A percentile compares a stretch with the other conserved stretches of the same genome.
Evolutionary conservation across 1,140 invertebrate species (phyloP).

Genomic region (Drosophila nannoptera): DNA sequence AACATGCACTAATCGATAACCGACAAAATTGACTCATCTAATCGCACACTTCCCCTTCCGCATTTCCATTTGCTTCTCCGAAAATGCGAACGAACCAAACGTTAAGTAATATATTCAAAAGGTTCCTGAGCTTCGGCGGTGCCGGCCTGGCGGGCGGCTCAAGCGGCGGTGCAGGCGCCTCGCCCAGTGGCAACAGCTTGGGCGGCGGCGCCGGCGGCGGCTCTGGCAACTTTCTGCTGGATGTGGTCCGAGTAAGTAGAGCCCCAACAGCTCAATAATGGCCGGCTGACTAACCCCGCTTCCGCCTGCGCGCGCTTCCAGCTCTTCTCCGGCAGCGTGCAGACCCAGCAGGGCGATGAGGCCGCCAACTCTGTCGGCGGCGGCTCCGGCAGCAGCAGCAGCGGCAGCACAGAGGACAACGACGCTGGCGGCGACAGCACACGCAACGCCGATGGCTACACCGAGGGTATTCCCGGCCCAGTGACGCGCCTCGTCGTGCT

Average conservation of each 20-base stretch:
- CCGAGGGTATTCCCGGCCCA: conserved; percentile 90
- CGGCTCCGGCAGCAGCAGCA: conserved; percentile 79
- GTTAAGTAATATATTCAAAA: conserved; percentile 79
- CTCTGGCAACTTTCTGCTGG: conserved; percentile 92
- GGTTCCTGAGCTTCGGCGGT: conserved; percentile 86
- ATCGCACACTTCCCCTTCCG: conserved; percentile 19
- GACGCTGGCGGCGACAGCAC: conserved; percentile 70
- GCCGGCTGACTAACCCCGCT: not conserved
- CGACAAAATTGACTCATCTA: conserved; percentile 28
- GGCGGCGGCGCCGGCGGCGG: conserved; percentile 83
- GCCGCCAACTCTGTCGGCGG: conserved; percentile 80
- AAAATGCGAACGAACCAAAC: conserved; percentile 37
- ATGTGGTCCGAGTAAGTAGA: conserved; percentile 88
- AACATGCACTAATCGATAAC: conserved; percentile 14
- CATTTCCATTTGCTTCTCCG: conserved; percentile 6
- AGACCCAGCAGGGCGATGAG: conserved; percentile 82
- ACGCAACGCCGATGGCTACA: conserved; percentile 82
- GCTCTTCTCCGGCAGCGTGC: conserved; percentile 85
- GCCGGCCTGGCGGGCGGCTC: conserved; percentile 80
- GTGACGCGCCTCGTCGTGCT: conserved; percentile 90
- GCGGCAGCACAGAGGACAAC: conserved; percentile 78
- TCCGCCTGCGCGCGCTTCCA: conserved; percentile 14
- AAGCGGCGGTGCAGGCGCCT: conserved; percentile 64
- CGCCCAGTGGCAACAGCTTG: conserved; percentile 77
- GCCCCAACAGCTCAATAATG: not conserved